Conservation (phyloP, 2,797 vertebrate genomes). For the Pseudochirops cupreus region DNA sequence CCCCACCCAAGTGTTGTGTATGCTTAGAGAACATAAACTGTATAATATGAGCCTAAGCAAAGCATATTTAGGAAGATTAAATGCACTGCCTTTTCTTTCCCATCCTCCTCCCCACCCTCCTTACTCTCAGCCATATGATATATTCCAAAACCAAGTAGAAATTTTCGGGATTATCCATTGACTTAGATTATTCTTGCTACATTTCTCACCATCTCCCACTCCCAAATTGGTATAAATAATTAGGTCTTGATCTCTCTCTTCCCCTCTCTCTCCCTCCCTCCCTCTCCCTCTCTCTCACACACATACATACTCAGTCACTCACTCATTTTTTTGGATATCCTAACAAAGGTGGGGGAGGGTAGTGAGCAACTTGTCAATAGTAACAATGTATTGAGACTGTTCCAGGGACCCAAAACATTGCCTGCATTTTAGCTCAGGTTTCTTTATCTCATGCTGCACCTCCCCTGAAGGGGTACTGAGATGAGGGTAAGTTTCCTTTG, state of each 20-base stretch:
- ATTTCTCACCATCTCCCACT: not conserved
- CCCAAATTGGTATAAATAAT: conserved; percentile 25
- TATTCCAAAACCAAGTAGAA: conserved; percentile 15
- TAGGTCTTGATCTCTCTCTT: not conserved
- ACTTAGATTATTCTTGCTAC: not conserved
- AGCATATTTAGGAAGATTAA: not conserved
- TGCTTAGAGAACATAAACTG: not conserved
- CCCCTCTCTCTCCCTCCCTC: not conserved
- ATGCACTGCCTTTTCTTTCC: not conserved
- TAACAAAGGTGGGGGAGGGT: conserved; percentile 31
- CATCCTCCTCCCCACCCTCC: not conserved
- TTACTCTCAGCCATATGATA: not conserved
- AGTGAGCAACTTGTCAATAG: not conserved
- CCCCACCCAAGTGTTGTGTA: not conserved
- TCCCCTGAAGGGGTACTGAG: conserved; percentile 7
- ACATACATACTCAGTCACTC: not conserved
- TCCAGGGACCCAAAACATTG: not conserved
- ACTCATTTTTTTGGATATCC: conserved; percentile 4
- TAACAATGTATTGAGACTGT: conserved; percentile 30
- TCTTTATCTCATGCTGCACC: conserved; percentile 31
- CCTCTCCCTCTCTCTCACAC: not conserved
- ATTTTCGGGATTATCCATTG: conserved; percentile 13
- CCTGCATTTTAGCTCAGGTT: conserved; percentile 14
- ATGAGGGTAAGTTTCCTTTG: not conserved
- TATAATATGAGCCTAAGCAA: not conserved